A percentile compares a stretch with the other conserved stretches of the same genome.
Evolutionary conservation across 2,113 vertebrate species (phyloP).

Genomic region (Charina bottae): DNA sequence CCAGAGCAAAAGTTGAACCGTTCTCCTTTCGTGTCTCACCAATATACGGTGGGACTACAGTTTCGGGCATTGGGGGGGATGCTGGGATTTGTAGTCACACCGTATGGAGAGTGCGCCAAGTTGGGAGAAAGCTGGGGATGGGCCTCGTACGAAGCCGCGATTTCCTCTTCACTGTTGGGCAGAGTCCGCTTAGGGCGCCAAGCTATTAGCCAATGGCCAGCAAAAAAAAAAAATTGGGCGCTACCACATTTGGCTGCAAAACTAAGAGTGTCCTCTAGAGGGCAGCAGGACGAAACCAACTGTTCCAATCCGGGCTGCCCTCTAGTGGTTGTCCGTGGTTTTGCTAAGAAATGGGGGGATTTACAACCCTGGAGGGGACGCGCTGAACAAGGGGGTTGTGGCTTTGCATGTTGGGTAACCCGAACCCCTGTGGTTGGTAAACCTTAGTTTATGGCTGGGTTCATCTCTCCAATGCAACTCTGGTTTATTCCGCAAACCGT

Average conservation of each 20-base stretch:
- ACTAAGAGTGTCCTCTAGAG: neutral
- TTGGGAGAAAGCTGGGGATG: neutral
- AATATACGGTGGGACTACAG: neutral
- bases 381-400: neutral
- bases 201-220: neutral
- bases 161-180: neutral
- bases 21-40: neutral
- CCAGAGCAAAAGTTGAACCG: neutral
- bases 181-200: neutral
- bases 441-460: neutral
- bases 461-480: neutral
- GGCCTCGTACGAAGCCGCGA: neutral
- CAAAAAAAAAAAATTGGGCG: neutral
- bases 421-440: neutral
- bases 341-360: neutral
- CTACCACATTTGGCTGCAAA: neutral
- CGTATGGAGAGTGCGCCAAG: neutral
- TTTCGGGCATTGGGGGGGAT: neutral
- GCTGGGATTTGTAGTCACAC: neutral
- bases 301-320: neutral
- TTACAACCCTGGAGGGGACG: neutral
- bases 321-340: neutral
- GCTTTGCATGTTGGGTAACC: neutral
- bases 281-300: neutral
- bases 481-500: neutral